phyloP scores from a whole-genome alignment of 2,113 vertebrate species.

The Calypte anna region DNA sequence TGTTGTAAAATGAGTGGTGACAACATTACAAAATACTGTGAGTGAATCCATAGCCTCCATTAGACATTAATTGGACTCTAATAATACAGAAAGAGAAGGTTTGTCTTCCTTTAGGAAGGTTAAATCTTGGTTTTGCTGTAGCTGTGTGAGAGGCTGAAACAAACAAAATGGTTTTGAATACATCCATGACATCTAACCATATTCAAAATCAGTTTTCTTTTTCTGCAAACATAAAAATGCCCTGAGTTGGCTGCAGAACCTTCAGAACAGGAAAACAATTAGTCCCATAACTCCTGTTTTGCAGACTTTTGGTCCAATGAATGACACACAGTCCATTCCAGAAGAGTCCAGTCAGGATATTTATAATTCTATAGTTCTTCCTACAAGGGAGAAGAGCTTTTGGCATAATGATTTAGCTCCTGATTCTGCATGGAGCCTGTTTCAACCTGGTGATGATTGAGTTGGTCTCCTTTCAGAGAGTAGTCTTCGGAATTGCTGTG shows the following conservation, averaged over 20 bases:
- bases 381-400: background rate
- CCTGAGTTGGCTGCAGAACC: too few relatives aligned
- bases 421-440: background rate
- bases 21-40: background rate
- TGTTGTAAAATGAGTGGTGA: background rate
- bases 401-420: background rate
- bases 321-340: background rate
- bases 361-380: background rate
- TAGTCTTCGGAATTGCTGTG: background rate
- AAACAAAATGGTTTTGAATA: background rate
- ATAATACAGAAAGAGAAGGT: background rate
- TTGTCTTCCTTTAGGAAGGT: background rate
- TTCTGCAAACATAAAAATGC: background rate
- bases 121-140: background rate
- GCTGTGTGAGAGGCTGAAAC: background rate
- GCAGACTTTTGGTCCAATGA: background rate
- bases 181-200: background rate
- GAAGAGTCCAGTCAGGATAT: background rate
- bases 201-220: background rate
- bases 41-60: background rate
- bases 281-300: background rate
- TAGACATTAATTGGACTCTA: background rate
- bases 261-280: background rate
- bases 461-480: background rate
- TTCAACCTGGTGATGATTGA: background rate